Base-by-base conservation (phyloP, 2,888 invertebrate species). In the Pardosa pseudoannulata region DNA sequence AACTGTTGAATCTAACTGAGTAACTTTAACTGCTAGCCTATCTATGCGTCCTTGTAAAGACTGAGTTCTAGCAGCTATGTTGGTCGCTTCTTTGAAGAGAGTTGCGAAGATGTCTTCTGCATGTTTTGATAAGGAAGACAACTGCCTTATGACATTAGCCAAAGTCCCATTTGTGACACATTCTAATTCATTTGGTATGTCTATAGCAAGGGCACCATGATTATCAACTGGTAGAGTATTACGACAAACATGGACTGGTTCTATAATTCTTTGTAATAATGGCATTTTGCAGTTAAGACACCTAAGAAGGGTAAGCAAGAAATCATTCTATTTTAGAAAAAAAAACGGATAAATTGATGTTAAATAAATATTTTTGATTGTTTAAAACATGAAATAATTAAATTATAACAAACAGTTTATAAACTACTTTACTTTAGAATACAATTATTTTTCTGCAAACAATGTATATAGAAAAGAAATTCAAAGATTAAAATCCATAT, bases 21-120 rank as follows among this genome's bases (percentile, higher is more conserved):
- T 97, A 36, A 98, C 98, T 93, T 98, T 98, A 89, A 97, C 95
- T 64, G 97, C 96, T 82, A 99, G 93, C 90, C 97, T 93, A 92
- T 99, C 98, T 90, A 99, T 97, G 36, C 92, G 65, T 23, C 96
- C 96, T 92, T 98, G 97, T 86, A 99, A 93, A 62, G 96, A 95
- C 91, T 96, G 96, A 1, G 98, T 96, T 89, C 99, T 94, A 90
- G 96, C 96, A 75, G 97, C 96, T 89, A 99, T 93, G 87, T 94
- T 94, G 87, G 96, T 95, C 13, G 98, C 97, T 91, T 99, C 98
- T 68, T 96, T 94, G 74, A 97, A 96, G 91, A 99, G 93, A 92
- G 99, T 98, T 0, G 96, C 96, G 91, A 99, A 99, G 91, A 99
- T 94, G 92, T 99, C 98, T 93, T 99, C 99, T 1, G 99, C 98